Evolutionary conservation across 2,888 invertebrate species (phyloP).

Genomic region (Lydus trimaculatus): DNA sequence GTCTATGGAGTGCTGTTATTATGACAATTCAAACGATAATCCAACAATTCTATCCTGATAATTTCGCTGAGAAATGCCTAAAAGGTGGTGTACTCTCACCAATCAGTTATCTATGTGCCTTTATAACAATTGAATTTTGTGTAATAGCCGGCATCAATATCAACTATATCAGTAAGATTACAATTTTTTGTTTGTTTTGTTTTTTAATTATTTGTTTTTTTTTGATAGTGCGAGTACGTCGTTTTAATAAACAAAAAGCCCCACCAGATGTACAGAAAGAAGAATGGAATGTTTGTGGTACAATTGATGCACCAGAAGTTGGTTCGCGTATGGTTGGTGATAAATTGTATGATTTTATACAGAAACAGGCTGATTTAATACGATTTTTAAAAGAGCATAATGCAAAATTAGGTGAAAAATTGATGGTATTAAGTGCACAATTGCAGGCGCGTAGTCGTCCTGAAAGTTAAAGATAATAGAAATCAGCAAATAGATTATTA

Average conservation of each 20-base stretch:
- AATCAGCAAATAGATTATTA: neutral
- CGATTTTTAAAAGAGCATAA: slow-evolving; percentile 73
- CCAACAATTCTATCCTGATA: slow-evolving; percentile 65
- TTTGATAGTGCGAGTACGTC: slow-evolving; percentile 64
- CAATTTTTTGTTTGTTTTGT: slow-evolving; percentile 6
- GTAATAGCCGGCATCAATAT: slow-evolving; percentile 63
- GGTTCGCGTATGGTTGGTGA: slow-evolving; percentile 62
- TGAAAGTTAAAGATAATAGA: neutral
- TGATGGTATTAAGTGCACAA: slow-evolving; percentile 68
- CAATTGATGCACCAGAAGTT: slow-evolving; percentile 64
- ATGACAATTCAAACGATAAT: slow-evolving; percentile 65
- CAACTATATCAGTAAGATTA: slow-evolving; percentile 64
- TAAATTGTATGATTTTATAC: slow-evolving; percentile 67
- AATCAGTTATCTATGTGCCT: slow-evolving; percentile 66
- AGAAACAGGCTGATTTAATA: slow-evolving; percentile 74
- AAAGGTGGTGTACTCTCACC: slow-evolving; percentile 63
- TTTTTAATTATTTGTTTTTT: slow-evolving; percentile 35
- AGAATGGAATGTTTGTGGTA: slow-evolving; percentile 64
- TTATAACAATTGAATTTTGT: slow-evolving; percentile 63
- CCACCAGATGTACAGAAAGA: slow-evolving; percentile 72
- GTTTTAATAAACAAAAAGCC: slow-evolving; percentile 67
- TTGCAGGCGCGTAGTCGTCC: slow-evolving; percentile 49
- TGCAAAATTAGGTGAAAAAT: slow-evolving; percentile 68
- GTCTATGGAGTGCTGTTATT: slow-evolving; percentile 68
- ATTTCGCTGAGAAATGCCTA: slow-evolving; percentile 64